Conservation (phyloP, 2,113 vertebrate species). For the Catharus bicknelli region DNA sequence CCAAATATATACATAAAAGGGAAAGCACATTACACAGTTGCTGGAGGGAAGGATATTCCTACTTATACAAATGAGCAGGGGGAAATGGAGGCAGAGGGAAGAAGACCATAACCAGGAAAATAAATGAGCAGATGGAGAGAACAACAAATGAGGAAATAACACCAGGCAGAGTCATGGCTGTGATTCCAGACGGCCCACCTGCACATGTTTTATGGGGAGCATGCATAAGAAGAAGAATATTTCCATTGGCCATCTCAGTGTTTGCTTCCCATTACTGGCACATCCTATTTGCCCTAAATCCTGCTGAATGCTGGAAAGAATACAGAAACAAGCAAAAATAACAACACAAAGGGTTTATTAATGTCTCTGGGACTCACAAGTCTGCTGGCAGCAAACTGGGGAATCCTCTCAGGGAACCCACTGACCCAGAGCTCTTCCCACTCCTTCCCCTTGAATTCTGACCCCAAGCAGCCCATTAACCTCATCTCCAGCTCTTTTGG, state of each 20-base stretch:
- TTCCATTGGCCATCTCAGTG: conserved; percentile 36
- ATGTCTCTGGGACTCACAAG: neutral
- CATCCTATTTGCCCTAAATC: conserved; percentile 29
- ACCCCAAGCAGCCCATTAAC: neutral
- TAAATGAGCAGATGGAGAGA: conserved; percentile 68
- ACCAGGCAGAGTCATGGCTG: conserved; percentile 65
- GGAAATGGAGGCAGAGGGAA: conserved; percentile 34
- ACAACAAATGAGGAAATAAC: conserved; percentile 63
- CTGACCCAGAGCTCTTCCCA: neutral
- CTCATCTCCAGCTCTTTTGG: neutral
- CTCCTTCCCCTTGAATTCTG: neutral
- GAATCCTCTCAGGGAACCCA: neutral
- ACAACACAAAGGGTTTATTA: conserved; percentile 13
- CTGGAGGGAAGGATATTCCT: conserved; percentile 63
- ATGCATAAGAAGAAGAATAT: conserved; percentile 26
- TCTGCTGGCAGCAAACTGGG: neutral
- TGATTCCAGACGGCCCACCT: conserved; percentile 63
- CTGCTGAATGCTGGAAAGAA: neutral
- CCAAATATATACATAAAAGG: conserved; percentile 66
- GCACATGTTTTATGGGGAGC: conserved; percentile 42
- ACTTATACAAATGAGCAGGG: conserved; percentile 57
- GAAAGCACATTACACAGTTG: conserved; percentile 57
- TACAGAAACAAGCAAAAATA: conserved; percentile 30
- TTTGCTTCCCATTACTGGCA: conserved; percentile 36
- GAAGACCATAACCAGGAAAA: conserved; percentile 56